Evolutionary conservation across 2,797 vertebrate species (phyloP), one percentile per base, ranked within the genome.

Genomic region (Lepilemur ruficaudatus): DNA sequence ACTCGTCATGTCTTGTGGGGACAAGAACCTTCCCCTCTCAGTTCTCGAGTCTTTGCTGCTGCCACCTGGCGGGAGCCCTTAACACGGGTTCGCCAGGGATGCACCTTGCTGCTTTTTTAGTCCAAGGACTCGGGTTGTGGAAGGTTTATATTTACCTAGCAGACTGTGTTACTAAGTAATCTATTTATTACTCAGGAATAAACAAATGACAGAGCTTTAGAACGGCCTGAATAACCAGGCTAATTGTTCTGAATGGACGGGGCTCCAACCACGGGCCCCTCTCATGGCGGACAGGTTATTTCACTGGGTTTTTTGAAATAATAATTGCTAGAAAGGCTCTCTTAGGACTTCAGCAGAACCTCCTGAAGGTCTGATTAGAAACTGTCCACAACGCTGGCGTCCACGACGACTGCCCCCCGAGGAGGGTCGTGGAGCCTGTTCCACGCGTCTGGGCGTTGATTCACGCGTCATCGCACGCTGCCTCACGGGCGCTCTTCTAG

Each of bases 381-480:
- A 50, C 63, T 14, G 4, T 38, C 55, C 0, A 17, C 35, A 35
- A n/a, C 1, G 3, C 23, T 1, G 3, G 76, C 25, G 3, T 28
- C 73, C 41, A 14, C 32, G 2, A 5, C 13, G 6, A n/a, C 61
- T 32, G 7, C 30, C 7, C 30, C 5, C n/a, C 7, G 0, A 65
- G 30, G 61, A 32, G 32, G 15, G 30, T 14, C 7, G 2, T 3
- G 14, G 61, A 3, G 9, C 61, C 61, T 17, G 61, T 15, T 17
- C 14, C 2, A 17, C n/a, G 59, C 5, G 12, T 32, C 59, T 30
- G 12, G 4, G 12, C 14, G 5, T 30, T 5, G 13, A 7, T 15
- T 2, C 15, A 2, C 14, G 5, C 43, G 35, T 10, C 32, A 5
- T 6, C 70, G 22, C 17, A 35, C 11, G 8, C 69, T 32, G n/a